Evolutionary conservation across 92 coral and sea anemone genomes (phyloP).

Genomic region (Diadumene lineata): DNA sequence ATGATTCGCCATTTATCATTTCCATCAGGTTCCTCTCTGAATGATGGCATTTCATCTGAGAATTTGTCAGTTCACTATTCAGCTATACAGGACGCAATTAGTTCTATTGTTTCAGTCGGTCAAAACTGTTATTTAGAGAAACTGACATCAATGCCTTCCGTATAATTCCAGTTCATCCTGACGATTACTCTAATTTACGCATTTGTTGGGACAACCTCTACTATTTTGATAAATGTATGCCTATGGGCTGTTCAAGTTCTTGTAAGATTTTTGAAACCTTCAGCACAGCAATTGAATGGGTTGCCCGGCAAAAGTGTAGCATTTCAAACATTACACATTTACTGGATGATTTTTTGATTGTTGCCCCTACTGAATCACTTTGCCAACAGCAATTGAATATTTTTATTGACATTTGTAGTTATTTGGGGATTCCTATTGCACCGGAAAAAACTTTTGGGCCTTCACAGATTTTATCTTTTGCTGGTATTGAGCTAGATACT

Average conservation of each 20-base stretch:
- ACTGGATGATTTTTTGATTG: slow-evolving; percentile 57
- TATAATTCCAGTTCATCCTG: slow-evolving; percentile 47
- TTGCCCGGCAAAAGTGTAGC: slow-evolving; percentile 37
- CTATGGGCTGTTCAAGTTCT: slow-evolving; percentile 59
- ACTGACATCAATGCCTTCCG: slow-evolving; percentile 64
- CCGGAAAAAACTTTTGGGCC: slow-evolving; percentile 42
- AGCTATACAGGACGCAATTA: slow-evolving; percentile 45
- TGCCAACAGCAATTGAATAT: slow-evolving; percentile 20
- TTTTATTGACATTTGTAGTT: slow-evolving; percentile 27
- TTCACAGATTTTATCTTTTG: slow-evolving; percentile 6
- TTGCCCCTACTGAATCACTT: slow-evolving; percentile 30
- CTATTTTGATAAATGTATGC: slow-evolving; percentile 55
- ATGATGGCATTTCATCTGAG: slow-evolving; percentile 47
- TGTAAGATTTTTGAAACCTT: slow-evolving; percentile 59
- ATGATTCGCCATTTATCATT: slow-evolving; percentile 27
- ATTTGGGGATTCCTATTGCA: slow-evolving; percentile 48
- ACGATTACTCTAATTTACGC: slow-evolving; percentile 47
- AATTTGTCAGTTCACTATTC: slow-evolving; percentile 45
- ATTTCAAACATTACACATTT: slow-evolving; percentile 37
- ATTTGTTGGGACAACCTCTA: slow-evolving; percentile 37
- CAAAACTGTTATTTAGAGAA: slow-evolving; percentile 42
- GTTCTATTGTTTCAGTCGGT: slow-evolving; percentile 31
- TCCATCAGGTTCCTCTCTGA: slow-evolving; percentile 47
- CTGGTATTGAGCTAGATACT: slow-evolving; percentile 38
- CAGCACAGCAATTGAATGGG: slow-evolving; percentile 55